Base-by-base conservation (phyloP, 2,113 vertebrate species). In the Hucho hucho region DNA sequence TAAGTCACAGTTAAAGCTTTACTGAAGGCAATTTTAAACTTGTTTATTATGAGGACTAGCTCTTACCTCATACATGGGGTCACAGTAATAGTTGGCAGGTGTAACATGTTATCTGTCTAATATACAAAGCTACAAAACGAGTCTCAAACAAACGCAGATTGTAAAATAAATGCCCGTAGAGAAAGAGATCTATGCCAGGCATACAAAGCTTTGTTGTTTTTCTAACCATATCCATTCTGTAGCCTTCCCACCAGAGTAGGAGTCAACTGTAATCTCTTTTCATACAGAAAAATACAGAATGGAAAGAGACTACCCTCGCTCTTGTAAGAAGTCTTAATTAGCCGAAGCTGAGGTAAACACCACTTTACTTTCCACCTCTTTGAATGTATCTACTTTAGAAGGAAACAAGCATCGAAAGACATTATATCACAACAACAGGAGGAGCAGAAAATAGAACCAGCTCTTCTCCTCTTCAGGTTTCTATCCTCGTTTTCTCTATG, bases 181-280 rank as follows among this genome's bases (percentile, higher is more conserved):
- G 84, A 87, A 2, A 89, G 83, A 84, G 12, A 89, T 84, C 77
- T 75, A 75, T 32, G 29, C 18, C 12, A 67, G 14, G 24, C 81
- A 64, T 87, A 86, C 77, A 88, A 89, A 87, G 86, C 78, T 75
- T 79, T 83, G 83, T 82, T 89, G 83, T 87, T 82, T 85, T 73
- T 77, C 66, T 28, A 43, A 79, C 84, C 85, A 78, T 85, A 90
- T 84, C 72, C 6, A 20, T 67, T 32, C 58, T 82, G 86, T 83
- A 83, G 78, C 81, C 81, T 87, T 91, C 88, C 83, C 83, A 85
- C 72, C 74, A 85, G 86, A 90, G 79, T 82, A 79, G 63, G 84
- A 93, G 91, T 92, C 92, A 88, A 88, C 85, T 87, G 84, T 88
- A 85, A 92, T 93, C 90, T 92, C 83, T 85, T 74, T 89, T 89